phyloP scores from a whole-genome alignment of 1,140 invertebrate genomes.

The Rhopalosiphum padi region DNA sequence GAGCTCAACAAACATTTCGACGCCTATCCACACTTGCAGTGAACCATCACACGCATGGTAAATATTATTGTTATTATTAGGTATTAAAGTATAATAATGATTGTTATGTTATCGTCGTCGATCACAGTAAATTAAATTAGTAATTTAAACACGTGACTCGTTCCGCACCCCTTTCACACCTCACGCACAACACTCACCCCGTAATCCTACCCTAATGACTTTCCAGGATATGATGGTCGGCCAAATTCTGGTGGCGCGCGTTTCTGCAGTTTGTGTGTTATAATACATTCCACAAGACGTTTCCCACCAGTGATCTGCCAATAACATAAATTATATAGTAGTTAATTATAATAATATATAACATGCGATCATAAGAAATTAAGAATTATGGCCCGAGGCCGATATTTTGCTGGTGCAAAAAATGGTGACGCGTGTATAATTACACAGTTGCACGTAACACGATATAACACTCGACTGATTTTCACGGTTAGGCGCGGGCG shows the following conservation, averaged over 20 bases:
- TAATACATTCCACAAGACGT: neutral
- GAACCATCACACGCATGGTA: conserved; percentile 13
- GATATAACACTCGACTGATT: conserved; percentile 22
- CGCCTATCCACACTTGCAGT: conserved; percentile 68
- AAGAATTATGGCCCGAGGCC: neutral
- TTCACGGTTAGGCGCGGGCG: conserved; percentile 6
- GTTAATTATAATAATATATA: neutral
- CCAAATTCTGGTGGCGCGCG: neutral
- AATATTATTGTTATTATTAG: neutral
- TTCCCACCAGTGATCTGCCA: neutral
- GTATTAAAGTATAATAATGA: neutral
- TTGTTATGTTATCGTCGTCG: neutral
- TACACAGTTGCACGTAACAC: neutral
- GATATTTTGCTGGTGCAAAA: neutral
- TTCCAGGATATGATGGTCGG: neutral
- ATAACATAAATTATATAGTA: neutral
- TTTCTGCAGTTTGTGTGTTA: neutral
- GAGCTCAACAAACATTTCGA: conserved; percentile 77
- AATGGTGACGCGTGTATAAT: neutral
- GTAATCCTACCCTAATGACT: neutral
- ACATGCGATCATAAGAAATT: neutral
- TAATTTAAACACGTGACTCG: neutral
- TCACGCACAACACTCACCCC: neutral
- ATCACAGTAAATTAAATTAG: neutral
- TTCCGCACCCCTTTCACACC: neutral